A percentile compares a stretch with the other conserved stretches of the same genome.
Evolutionary conservation across 2,888 invertebrate genomes (phyloP).

Genomic region (Tholera decimalis): DNA sequence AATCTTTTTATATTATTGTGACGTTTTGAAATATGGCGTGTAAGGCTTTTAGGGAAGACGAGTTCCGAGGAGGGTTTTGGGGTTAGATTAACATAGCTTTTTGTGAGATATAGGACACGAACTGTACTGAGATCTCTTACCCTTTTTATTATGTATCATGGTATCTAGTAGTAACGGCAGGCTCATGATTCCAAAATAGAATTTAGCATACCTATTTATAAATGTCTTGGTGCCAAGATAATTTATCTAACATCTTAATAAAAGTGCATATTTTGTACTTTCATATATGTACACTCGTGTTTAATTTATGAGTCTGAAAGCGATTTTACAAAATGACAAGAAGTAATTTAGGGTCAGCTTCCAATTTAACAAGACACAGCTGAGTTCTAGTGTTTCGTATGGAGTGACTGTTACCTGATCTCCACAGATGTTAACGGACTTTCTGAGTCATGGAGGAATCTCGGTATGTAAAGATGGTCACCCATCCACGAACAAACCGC

Average conservation of each 20-base stretch:
- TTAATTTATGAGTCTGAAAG: too few relatives aligned
- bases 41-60: slow-evolving; percentile 39
- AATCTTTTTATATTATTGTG: slow-evolving; percentile 45
- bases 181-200: background rate
- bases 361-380: too few relatives aligned
- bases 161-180: background rate
- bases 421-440: too few relatives aligned
- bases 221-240: background rate
- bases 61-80: background rate
- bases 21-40: slow-evolving; percentile 37
- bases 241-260: background rate
- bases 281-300: too few relatives aligned
- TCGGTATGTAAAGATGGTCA: too few relatives aligned
- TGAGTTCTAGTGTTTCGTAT: too few relatives aligned
- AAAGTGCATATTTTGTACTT: too few relatives aligned
- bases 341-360: too few relatives aligned
- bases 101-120: slow-evolving; percentile 2
- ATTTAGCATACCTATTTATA: background rate
- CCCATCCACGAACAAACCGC: too few relatives aligned
- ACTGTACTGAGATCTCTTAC: background rate
- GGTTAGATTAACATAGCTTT: slow-evolving; percentile 21
- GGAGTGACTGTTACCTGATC: too few relatives aligned
- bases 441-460: too few relatives aligned
- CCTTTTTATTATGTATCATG: slow-evolving; percentile 1
- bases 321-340: too few relatives aligned